A percentile compares a stretch with the other conserved stretches of the same genome.
Evolutionary conservation across 2,888 invertebrate species (phyloP).

Genomic region (Macaria notata): DNA sequence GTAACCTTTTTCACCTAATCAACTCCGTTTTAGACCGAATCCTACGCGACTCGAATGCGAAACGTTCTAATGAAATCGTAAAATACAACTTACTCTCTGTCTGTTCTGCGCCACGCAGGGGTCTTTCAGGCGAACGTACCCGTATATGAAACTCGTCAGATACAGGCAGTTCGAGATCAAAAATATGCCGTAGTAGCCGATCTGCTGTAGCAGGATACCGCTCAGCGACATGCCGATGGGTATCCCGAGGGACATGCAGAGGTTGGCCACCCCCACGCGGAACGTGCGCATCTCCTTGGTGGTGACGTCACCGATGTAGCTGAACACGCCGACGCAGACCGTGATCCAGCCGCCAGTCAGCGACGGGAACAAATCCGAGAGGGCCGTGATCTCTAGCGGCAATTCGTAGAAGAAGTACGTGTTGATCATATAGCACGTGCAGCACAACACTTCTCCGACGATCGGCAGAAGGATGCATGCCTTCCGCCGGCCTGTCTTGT

Average conservation of each 20-base stretch:
- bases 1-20: slow-evolving; percentile 30
- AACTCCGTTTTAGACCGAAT: slow-evolving; percentile 21
- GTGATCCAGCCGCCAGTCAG: slow-evolving; percentile 83
- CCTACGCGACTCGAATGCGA: slow-evolving; percentile 19
- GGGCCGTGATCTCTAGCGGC: slow-evolving; percentile 80
- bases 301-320: slow-evolving; percentile 84
- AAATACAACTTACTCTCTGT: slow-evolving; percentile 63
- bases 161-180: slow-evolving; percentile 75
- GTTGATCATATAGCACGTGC: slow-evolving; percentile 77
- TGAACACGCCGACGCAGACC: slow-evolving; percentile 83
- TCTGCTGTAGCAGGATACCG: slow-evolving; percentile 76
- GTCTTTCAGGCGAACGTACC: slow-evolving; percentile 73
- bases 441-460: slow-evolving; percentile 78
- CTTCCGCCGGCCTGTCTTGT: slow-evolving; percentile 81
- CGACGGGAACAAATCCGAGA: slow-evolving; percentile 80
- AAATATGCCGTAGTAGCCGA: slow-evolving; percentile 78
- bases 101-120: slow-evolving; percentile 64
- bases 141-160: slow-evolving; percentile 77
- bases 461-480: slow-evolving; percentile 83
- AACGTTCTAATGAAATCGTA: slow-evolving; percentile 20
- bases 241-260: slow-evolving; percentile 83
- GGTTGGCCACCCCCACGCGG: slow-evolving; percentile 84
- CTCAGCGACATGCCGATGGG: slow-evolving; percentile 82
- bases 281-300: slow-evolving; percentile 83
- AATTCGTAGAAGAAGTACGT: slow-evolving; percentile 83